A percentile compares a stretch with the other conserved stretches of the same genome.
phyloP scores from a whole-genome alignment of 2,113 vertebrate genomes.

The Monopterus albus region DNA sequence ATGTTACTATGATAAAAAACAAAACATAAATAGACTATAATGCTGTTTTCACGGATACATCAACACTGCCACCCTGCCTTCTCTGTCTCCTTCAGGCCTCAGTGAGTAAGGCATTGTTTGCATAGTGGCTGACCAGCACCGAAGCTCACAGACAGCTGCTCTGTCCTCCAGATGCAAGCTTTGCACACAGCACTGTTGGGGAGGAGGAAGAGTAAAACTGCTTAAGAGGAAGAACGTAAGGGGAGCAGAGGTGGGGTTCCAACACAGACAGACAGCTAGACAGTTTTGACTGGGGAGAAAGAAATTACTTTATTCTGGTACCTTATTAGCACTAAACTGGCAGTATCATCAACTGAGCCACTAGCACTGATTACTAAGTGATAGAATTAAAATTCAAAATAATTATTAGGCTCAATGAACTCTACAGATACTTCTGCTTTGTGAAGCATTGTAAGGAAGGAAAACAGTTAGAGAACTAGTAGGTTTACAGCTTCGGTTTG shows the following conservation, averaged over 20 bases:
- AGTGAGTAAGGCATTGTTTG: slow-evolving; percentile 52
- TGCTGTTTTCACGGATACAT: slow-evolving; percentile 18
- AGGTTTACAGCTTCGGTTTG: slow-evolving; percentile 26
- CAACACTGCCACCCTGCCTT: not conserved
- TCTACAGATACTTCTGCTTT: not conserved
- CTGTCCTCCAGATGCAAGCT: slow-evolving; percentile 31
- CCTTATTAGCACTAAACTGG: no score
- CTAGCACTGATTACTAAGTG: no score
- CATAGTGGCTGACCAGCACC: slow-evolving; percentile 28
- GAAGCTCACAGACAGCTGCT: slow-evolving; percentile 49
- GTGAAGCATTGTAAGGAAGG: not conserved
- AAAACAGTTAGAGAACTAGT: not conserved
- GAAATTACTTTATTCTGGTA: no score
- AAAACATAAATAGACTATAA: no score
- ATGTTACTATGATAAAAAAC: not conserved
- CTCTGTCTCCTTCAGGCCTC: slow-evolving; percentile 13
- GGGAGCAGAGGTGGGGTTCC: no score
- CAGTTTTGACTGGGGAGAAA: no score
- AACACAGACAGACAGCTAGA: no score
- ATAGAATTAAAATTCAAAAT: not conserved
- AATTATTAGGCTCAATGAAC: not conserved
- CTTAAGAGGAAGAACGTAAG: slow-evolving; percentile 6
- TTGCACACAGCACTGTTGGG: slow-evolving; percentile 10
- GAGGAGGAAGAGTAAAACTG: not conserved
- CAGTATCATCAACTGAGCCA: no score